Evolutionary conservation across 1,140 invertebrate species (phyloP), one percentile per base, ranked within the genome.

Genomic region (Caenorhabditis brenneri): DNA sequence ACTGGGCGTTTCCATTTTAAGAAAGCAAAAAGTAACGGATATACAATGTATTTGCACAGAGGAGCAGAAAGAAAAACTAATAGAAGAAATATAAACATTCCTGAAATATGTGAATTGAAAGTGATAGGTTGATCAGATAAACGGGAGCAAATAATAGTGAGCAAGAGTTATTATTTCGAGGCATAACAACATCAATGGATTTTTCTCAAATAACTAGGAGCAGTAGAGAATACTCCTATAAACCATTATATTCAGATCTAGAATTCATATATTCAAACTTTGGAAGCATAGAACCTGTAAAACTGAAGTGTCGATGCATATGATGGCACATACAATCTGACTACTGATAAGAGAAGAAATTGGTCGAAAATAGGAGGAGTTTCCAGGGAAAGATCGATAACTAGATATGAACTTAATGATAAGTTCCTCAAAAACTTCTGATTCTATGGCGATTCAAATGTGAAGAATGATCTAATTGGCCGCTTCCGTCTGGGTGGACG

Each of bases 1-100:
- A 74, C 65, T n/a, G 65, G 65, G 10, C 36, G 33, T 15, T 24
- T 74, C 65, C 65, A 74, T 74, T 74, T 74, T 19, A 74, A 12
- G 24, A n/a, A 74, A 4, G 65, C 65, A n/a, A 36, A 74, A 1
- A 46, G 12, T 36, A 74, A n/a, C 12, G 65, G 65, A 31, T 74
- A 74, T 6, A 74, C n/a, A 24, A 39, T 9, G 10, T 33, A 74
- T 46, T 46, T 74, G 65, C 65, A 74, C 7, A 74, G 65, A 22
- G 65, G 65, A 36, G 65, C 65, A 33, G 65, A 74, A 15, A 74
- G 4, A n/a, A 74, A 74, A n/a, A 74, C 0, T n/a, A 74, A 15
- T 2, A 74, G 42, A 12, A 74, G 22, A 12, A 74, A 10, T 24
- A 42, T 74, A 10, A 74, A 15, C 65, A 74, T 74, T 65, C 22